Evolutionary conservation across 2,113 vertebrate species (phyloP).

Genomic region (Clarias batrachus): DNA sequence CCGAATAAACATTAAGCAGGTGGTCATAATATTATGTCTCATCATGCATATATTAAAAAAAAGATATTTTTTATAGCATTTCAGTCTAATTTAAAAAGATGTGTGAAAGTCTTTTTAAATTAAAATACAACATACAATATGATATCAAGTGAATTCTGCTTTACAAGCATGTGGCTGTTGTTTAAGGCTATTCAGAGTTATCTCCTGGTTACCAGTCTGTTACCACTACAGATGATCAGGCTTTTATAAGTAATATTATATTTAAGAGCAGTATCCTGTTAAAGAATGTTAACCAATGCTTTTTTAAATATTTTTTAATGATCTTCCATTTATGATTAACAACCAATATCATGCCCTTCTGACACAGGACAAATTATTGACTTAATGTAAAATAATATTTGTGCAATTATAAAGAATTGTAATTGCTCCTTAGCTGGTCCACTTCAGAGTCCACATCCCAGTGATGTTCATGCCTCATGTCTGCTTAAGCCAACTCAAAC

Average conservation of each 20-base stretch:
- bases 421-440: not conserved
- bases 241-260: not conserved
- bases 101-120: too few species aligned
- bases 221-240: not conserved
- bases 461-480: not conserved
- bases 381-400: not conserved
- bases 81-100: too few species aligned
- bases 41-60: too few species aligned
- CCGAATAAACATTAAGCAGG: too few species aligned
- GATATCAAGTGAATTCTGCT: not conserved
- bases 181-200: not conserved
- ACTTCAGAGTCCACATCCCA: not conserved
- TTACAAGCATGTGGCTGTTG: not conserved
- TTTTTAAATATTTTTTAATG: not conserved
- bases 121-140: not conserved
- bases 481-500: constrained; percentile 36
- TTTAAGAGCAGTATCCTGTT: not conserved
- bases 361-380: not conserved
- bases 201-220: not conserved
- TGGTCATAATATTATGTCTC: too few species aligned
- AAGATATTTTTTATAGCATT: too few species aligned
- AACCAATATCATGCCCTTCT: not conserved
- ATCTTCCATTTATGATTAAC: not conserved
- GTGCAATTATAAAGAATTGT: not conserved
- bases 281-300: too few species aligned